phyloP scores from a whole-genome alignment of 1,140 invertebrate genomes.

The Lysiphlebus fabarum region DNA sequence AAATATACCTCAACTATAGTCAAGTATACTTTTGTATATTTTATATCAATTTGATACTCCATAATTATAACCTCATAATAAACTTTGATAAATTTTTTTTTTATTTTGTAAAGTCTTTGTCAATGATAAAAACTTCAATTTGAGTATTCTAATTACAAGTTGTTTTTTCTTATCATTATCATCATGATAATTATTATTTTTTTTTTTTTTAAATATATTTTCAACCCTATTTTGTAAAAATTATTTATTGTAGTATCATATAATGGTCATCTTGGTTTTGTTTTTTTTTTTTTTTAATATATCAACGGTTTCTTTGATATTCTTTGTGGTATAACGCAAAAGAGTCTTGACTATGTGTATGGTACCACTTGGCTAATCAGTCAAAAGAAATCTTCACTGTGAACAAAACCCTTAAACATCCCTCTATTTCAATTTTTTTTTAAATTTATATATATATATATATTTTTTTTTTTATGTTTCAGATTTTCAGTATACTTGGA shows the following conservation, averaged over 20 bases:
- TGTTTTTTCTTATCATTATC: background rate
- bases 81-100: too few relatives aligned
- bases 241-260: slow-evolving; percentile 14
- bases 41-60: too few relatives aligned
- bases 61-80: too few relatives aligned
- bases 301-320: slow-evolving; percentile 40
- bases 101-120: too few relatives aligned
- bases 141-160: slow-evolving; percentile 15
- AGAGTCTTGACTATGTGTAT: slow-evolving; percentile 19
- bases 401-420: slow-evolving; percentile 16
- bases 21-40: too few relatives aligned
- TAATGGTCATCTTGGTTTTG: slow-evolving; percentile 35
- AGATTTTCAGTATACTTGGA: too few relatives aligned
- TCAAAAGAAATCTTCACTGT: slow-evolving; percentile 33
- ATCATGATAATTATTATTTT: background rate
- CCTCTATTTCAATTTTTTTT: slow-evolving; percentile 4
- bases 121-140: background rate
- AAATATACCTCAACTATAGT: too few relatives aligned
- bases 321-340: slow-evolving; percentile 21
- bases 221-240: background rate
- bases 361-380: slow-evolving; percentile 37
- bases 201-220: slow-evolving; percentile 3
- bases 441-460: slow-evolving; percentile 1
- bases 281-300: background rate
- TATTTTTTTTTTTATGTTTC: slow-evolving; percentile 19